phyloP scores from a whole-genome alignment of 2,113 vertebrate genomes.

The Hippocampus barbouri region DNA sequence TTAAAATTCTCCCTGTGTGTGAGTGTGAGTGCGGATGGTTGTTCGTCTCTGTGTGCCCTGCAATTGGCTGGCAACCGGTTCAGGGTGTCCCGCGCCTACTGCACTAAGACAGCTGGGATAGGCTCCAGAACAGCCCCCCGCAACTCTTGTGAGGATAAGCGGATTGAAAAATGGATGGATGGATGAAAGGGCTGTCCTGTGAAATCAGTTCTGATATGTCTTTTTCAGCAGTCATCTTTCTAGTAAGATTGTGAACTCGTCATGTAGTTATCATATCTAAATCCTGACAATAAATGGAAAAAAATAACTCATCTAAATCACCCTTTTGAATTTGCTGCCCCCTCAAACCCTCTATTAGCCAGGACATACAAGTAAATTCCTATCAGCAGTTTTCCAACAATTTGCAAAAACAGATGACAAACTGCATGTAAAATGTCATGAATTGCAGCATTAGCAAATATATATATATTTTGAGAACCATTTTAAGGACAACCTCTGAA shows the following conservation, averaged over 20 bases:
- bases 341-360: not conserved
- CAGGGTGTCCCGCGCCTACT: too few relatives aligned
- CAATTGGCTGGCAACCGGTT: too few relatives aligned
- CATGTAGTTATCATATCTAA: conserved; percentile 9
- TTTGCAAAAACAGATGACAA: conserved; percentile 37
- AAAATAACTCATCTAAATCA: conserved; percentile 6
- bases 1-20: too few relatives aligned
- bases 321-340: not conserved
- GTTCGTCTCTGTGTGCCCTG: too few relatives aligned
- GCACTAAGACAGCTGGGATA: too few relatives aligned
- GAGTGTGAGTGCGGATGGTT: too few relatives aligned
- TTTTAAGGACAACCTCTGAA: not conserved
- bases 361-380: not conserved
- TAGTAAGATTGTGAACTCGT: conserved; percentile 18
- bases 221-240: conserved; percentile 19
- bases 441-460: not conserved
- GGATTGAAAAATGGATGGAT: too few relatives aligned
- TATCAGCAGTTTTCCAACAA: not conserved
- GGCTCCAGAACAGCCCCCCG: too few relatives aligned
- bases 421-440: not conserved
- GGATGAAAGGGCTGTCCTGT: conserved; percentile 18
- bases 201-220: conserved; percentile 16
- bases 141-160: too few relatives aligned
- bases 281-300: conserved; percentile 2
- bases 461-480: not conserved